Conservation (phyloP, 2,797 vertebrate genomes). For the Pipistrellus pipistrellus region DNA sequence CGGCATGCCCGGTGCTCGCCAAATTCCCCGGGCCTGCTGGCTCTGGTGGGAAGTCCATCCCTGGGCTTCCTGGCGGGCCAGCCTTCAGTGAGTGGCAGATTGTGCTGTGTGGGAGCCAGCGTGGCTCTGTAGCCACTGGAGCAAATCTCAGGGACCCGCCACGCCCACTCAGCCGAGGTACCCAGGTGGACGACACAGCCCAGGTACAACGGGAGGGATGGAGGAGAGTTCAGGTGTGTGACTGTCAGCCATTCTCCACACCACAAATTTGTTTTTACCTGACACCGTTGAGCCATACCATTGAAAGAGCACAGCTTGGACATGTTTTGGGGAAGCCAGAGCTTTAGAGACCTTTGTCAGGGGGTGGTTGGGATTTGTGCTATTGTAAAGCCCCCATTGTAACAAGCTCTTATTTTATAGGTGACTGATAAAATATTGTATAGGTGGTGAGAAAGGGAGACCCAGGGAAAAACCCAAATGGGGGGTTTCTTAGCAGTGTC, state of each 20-base stretch:
- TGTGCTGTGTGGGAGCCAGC: constrained; percentile 69
- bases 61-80: constrained; percentile 75
- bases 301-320: not conserved
- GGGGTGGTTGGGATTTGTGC: not conserved
- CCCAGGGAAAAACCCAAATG: not conserved
- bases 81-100: constrained; percentile 79
- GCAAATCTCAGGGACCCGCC: not conserved
- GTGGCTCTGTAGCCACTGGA: constrained; percentile 41
- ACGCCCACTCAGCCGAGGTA: not conserved
- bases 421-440: not conserved
- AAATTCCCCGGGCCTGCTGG: constrained; percentile 84
- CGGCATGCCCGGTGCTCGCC: constrained; percentile 77
- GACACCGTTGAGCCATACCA: not conserved
- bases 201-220: too few relatives aligned
- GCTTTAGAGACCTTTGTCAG: not conserved
- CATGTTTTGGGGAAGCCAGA: not conserved
- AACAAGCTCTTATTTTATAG: not conserved
- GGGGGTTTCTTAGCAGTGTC: not conserved
- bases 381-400: not conserved
- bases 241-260: too few relatives aligned
- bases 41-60: constrained; percentile 80
- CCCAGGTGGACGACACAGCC: not conserved
- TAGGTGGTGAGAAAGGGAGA: not conserved
- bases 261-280: not conserved
- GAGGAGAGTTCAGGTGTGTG: not conserved